Percentiles rank a stretch among this genome's conserved stretches.
phyloP scores from a whole-genome alignment of 2,888 invertebrate genomes.

The Phyllotreta cruciferae region DNA sequence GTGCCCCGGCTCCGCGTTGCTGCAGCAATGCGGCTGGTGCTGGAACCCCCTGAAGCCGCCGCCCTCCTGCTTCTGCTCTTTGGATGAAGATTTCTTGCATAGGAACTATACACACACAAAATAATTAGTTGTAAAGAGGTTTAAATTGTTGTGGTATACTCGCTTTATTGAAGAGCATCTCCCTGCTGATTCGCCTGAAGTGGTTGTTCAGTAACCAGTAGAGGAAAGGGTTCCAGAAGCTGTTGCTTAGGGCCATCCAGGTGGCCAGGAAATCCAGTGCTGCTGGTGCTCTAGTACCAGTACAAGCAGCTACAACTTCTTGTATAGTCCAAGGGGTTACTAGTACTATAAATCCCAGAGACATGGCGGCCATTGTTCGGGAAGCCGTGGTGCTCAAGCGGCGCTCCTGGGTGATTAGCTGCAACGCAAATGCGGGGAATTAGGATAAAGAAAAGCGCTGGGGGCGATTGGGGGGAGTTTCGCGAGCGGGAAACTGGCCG shows the following conservation, averaged over 20 bases:
- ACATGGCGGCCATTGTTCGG: slow-evolving; percentile 91
- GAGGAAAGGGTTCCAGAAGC: slow-evolving; percentile 90
- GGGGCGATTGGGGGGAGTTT: background rate
- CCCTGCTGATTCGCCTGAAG: slow-evolving; percentile 80
- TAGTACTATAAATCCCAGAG: slow-evolving; percentile 88
- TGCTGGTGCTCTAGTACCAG: slow-evolving; percentile 82
- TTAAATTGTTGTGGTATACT: slow-evolving; percentile 49
- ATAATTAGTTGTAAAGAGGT: background rate
- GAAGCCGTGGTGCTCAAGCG: slow-evolving; percentile 82
- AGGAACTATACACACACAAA: slow-evolving; percentile 48
- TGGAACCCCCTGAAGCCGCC: slow-evolving; percentile 43
- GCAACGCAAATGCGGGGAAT: slow-evolving; percentile 34
- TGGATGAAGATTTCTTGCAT: slow-evolving; percentile 51
- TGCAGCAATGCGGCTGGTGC: slow-evolving; percentile 51
- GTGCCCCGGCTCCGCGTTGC: slow-evolving; percentile 51
- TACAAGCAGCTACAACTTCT: slow-evolving; percentile 89
- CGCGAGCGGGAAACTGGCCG: too few species aligned
- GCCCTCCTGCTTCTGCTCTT: slow-evolving; percentile 44
- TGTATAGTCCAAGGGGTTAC: slow-evolving; percentile 91
- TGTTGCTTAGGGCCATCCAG: slow-evolving; percentile 86
- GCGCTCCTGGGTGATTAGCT: slow-evolving; percentile 70
- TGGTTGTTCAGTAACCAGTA: slow-evolving; percentile 89
- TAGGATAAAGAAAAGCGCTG: background rate
- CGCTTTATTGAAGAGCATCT: slow-evolving; percentile 78
- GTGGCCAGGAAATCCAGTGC: slow-evolving; percentile 85